Conservation (phyloP, 1,140 invertebrate genomes). For the Hypothenemus hampei region DNA sequence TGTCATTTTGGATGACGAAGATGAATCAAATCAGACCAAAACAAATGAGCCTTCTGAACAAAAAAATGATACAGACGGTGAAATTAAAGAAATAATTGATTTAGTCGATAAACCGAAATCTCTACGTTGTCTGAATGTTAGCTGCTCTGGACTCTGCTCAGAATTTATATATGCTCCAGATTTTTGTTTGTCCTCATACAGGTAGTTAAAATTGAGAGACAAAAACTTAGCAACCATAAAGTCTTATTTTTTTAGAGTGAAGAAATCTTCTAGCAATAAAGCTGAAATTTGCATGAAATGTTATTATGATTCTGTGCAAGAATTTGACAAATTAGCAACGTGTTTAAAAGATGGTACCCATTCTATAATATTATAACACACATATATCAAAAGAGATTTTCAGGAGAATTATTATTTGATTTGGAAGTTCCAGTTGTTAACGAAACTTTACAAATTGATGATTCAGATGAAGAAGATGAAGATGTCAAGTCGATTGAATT, state of each 20-base stretch:
- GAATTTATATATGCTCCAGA: slow-evolving; percentile 48
- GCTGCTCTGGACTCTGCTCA: slow-evolving; percentile 46
- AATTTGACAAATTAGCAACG: slow-evolving; percentile 41
- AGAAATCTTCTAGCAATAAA: slow-evolving; percentile 46
- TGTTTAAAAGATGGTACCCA: slow-evolving; percentile 39
- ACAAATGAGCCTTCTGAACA: neutral
- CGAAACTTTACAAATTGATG: slow-evolving; percentile 53
- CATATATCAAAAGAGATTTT: neutral
- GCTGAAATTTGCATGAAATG: slow-evolving; percentile 50
- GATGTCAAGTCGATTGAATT: slow-evolving; percentile 36
- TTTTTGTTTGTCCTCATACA: slow-evolving; percentile 51
- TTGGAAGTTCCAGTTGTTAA: slow-evolving; percentile 49
- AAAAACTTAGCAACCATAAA: neutral
- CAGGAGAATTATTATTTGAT: slow-evolving; percentile 44
- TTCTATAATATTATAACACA: neutral
- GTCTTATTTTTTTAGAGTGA: slow-evolving; percentile 38
- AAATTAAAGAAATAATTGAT: slow-evolving; percentile 35
- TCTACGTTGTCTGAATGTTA: slow-evolving; percentile 52
- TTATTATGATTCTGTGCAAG: slow-evolving; percentile 43
- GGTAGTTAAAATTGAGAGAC: slow-evolving; percentile 2
- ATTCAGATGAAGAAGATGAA: slow-evolving; percentile 51
- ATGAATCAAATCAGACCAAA: neutral
- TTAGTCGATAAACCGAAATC: slow-evolving; percentile 37
- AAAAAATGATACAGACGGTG: neutral
- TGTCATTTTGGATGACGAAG: slow-evolving; percentile 3